A percentile compares a stretch with the other conserved stretches of the same genome.
Evolutionary conservation across 2,888 invertebrate genomes (phyloP).

Genomic region (Oligia latruncula): DNA sequence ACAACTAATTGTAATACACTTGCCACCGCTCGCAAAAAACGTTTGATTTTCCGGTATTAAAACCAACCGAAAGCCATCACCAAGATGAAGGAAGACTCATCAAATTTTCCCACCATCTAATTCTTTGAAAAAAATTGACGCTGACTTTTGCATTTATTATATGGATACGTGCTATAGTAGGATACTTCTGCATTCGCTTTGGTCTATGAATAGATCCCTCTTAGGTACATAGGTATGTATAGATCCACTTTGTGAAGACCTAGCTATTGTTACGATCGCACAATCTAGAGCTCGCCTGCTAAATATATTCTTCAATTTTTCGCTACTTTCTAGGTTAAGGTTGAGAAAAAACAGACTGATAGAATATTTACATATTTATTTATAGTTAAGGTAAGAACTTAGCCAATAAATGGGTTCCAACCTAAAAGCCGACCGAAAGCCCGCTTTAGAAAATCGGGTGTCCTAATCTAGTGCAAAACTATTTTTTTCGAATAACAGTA

Average conservation of each 20-base stretch:
- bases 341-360: neutral
- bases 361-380: constrained; percentile 15
- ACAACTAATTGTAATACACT: neutral
- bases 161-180: neutral
- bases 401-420: constrained; percentile 12
- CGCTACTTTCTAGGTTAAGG: neutral
- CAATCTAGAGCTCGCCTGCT: constrained; percentile 31
- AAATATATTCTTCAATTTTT: constrained; percentile 21
- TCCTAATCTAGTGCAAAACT: too few species aligned
- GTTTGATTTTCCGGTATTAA: neutral
- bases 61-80: neutral
- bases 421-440: neutral
- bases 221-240: neutral
- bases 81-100: neutral
- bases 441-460: neutral
- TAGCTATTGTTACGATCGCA: constrained; percentile 36
- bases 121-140: constrained; percentile 2
- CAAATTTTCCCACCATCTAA: neutral
- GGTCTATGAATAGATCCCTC: constrained; percentile 43
- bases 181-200: constrained; percentile 21
- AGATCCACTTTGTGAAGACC: constrained; percentile 39
- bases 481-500: neutral
- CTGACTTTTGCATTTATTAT: neutral
- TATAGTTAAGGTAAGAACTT: constrained; percentile 5
- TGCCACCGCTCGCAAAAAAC: neutral